These are phyloP conservation scores for Epizoanthus rinbou DNA, from an alignment of 92 coral and sea anemone species.

Conservation along the genomic window DNA sequence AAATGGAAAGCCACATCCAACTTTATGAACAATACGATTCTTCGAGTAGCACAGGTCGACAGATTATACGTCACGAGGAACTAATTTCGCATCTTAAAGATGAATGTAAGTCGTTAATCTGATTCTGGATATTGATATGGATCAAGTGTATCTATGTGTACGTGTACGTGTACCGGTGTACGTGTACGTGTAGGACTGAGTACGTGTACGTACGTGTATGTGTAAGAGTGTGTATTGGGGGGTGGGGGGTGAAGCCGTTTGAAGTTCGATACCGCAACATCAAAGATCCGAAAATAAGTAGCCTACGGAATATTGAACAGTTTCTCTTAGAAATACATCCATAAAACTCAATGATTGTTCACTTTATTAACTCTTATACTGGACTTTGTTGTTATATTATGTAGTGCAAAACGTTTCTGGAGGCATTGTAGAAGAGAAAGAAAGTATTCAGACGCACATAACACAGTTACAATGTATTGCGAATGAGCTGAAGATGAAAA, in stretches of 20 bases:
- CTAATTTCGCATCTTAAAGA: conserved; percentile 33
- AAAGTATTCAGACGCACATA: neutral
- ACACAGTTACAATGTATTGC: neutral
- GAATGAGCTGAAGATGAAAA: conserved; percentile 18
- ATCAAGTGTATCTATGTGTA: too few relatives aligned
- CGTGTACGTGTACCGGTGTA: too few relatives aligned
- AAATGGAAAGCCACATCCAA: conserved; percentile 65
- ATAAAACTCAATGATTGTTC: too few relatives aligned
- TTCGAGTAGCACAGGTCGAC: conserved; percentile 44
- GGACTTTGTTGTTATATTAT: neutral
- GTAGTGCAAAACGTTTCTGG: conserved; percentile 19
- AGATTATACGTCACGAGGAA: conserved; percentile 58
- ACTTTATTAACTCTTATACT: too few relatives aligned
- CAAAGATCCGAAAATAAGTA: too few relatives aligned
- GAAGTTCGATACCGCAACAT: too few relatives aligned
- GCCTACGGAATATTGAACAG: too few relatives aligned
- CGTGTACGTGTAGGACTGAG: too few relatives aligned
- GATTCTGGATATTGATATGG: neutral
- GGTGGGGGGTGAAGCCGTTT: too few relatives aligned
- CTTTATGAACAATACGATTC: conserved; percentile 67
- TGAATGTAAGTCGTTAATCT: conserved; percentile 46
- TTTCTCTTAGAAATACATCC: too few relatives aligned
- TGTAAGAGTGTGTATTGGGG: too few relatives aligned
- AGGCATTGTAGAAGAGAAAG: conserved; percentile 23
- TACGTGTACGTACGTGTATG: too few relatives aligned